Conservation (phyloP, 2,797 vertebrate genomes). For the Microchirus variegatus region DNA sequence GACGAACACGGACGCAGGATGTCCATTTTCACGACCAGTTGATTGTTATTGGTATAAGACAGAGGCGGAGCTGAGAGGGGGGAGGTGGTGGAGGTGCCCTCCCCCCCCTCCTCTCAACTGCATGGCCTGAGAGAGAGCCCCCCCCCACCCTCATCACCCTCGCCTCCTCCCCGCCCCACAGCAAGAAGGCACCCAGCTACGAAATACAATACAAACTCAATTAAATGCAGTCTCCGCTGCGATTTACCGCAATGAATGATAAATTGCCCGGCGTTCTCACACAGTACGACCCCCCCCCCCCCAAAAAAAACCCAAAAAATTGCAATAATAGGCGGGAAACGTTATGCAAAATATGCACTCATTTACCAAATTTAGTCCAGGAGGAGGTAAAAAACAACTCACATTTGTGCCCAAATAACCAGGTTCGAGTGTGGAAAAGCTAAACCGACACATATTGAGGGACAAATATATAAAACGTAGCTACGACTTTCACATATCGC, state of each 20-base stretch:
- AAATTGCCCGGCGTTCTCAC: conserved; percentile 71
- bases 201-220: conserved; percentile 80
- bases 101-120: conserved; percentile 4
- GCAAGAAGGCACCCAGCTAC: conserved; percentile 71
- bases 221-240: conserved; percentile 75
- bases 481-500: conserved; percentile 43
- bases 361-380: conserved; percentile 72
- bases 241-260: conserved; percentile 79
- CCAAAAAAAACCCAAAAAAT: too few relatives aligned
- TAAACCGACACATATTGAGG: conserved; percentile 47
- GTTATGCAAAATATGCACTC: conserved; percentile 74
- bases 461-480: conserved; percentile 55
- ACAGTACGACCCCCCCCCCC: conserved; percentile 64
- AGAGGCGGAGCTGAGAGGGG: conserved; percentile 50
- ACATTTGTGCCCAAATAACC: conserved; percentile 55
- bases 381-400: too few relatives aligned
- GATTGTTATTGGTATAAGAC: conserved; percentile 66
- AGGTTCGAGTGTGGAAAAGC: conserved; percentile 55
- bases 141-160: too few relatives aligned
- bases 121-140: conserved; percentile 60
- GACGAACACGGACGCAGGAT: conserved; percentile 17
- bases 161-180: conserved; percentile 49
- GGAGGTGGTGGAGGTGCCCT: conserved; percentile 15
- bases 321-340: conserved; percentile 73
- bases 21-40: conserved; percentile 62